Base-by-base conservation (phyloP, 2,888 invertebrate species). In the Troglohyphantes excavatus region DNA sequence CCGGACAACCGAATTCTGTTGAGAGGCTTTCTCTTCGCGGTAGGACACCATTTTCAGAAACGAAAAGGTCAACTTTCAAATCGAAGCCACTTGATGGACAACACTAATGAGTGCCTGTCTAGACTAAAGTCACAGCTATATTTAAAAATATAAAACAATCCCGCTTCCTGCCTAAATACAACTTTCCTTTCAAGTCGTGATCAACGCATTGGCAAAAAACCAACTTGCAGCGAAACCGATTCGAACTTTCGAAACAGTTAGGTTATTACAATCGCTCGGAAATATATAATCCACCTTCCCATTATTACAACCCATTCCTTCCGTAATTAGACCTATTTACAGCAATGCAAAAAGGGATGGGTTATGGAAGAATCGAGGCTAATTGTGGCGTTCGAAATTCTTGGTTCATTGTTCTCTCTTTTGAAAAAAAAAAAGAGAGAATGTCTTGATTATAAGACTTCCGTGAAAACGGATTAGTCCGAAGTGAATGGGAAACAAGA, bases 241-340 rank as follows among this genome's bases (percentile, higher is more conserved):
- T 53, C 5, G 17, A 53, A 53, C 53, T 53, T 53, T 53, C 5
- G 0, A n/a, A 53, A 53, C 53, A 17, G n/a, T n/a, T n/a, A n/a
- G 17, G 53, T 53, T 53, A 53, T 53, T 53, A n/a, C 2, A 53
- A 53, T n/a, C 13, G 53, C n/a, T 1, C 13, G 53, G 5, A 53
- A 39, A 39, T 39, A 53, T 53, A n/a, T 11, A 53, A 53, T 53
- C 53, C n/a, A n/a, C 13, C 5, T 53, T 53, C n/a, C n/a, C 53
- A 53, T 53, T 53, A 13, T 17, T 53, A n/a, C 17, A 39, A 7
- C 13, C n/a, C 1, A 53, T 53, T 53, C 53, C n/a, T 13, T n/a
- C 53, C 53, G 46, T 46, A 46, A 46, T 46, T 46, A 46, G 46
- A 53, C 5, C 53, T 53, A 53, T 53, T 53, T 53, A 53, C n/a